Evolutionary conservation across 2,888 invertebrate genomes (phyloP), one percentile per base, ranked within the genome.

Genomic region (Theretra japonica): DNA sequence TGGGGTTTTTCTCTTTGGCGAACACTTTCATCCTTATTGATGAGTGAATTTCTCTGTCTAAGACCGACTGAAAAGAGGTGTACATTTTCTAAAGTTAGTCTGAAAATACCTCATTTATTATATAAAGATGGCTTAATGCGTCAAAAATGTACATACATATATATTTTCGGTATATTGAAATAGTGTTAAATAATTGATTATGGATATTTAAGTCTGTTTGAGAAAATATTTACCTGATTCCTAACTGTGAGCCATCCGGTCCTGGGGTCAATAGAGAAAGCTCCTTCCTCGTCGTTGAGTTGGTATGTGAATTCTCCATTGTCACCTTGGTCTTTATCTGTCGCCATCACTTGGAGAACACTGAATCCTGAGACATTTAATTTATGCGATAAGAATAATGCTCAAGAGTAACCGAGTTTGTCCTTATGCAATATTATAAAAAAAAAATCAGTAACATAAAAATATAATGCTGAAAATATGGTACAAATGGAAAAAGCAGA

Each of bases 171-270:
- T 30, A 30, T 33, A 33, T 33, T 33, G 33, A 6, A 33, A 33
- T 33, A 33, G 33, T 6, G 8, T 33, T 33, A 6, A 4, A 33
- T 7, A 33, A 8, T 33, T 33, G 30, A 48, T 72, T 50, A 21
- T 17, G 21, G 6, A 28, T 28, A 48, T 6, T 57, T 6, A 19
- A n/a, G 25, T 33, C 5, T 58, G 6, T 30, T 19, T n/a, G 25
- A 30, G n/a, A 1, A 30, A 2, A 41, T 53, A 30, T 23, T 4
- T 50, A 93, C 95, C 89, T 96, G 96, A 79, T 96, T 96, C 62
- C 96, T 95, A 19, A 98, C 98, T 19, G 97, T 98, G 23, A 98
- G 95, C 98, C 98, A 98, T 0, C 98, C 98, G 8, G 96, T 96
- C 78, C 96, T 95, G 0, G 97, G 95, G 74, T 98, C 97, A 69